These are phyloP conservation scores for Cyprinodon brontotheroides DNA, from an alignment of 2,113 vertebrate genomes.

Conservation along the genomic window DNA sequence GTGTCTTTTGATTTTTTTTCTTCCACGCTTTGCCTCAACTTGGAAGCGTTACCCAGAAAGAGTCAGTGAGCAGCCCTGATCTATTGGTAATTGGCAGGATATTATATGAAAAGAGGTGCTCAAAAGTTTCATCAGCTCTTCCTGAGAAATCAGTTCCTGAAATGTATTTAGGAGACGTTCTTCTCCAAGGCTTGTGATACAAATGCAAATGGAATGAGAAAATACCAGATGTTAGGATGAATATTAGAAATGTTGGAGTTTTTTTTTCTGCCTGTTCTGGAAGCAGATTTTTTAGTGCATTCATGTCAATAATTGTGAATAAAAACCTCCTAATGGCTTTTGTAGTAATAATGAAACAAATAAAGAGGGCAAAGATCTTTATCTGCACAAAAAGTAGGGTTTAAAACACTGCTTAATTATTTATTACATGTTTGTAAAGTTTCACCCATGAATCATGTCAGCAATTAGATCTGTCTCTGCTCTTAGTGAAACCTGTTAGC, in stretches of 20 bases:
- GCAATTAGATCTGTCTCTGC: conserved; percentile 13
- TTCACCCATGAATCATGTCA: conserved; percentile 5
- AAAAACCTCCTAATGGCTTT: neutral
- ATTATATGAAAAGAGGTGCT: conserved; percentile 40
- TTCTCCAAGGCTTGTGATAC: neutral
- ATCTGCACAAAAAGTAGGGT: neutral
- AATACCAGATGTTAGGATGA: neutral
- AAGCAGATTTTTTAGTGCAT: neutral
- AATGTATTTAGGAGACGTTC: conserved; percentile 10
- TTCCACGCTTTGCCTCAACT: neutral
- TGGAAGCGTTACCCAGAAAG: conserved; percentile 37
- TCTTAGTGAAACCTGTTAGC: conserved; percentile 12
- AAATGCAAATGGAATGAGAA: conserved; percentile 1
- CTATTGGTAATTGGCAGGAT: conserved; percentile 49
- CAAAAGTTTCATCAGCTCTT: conserved; percentile 19
- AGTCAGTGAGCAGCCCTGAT: conserved; percentile 44
- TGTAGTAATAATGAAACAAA: neutral
- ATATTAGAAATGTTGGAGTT: no score
- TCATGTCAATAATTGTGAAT: neutral
- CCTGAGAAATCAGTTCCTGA: conserved; percentile 24
- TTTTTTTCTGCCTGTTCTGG: neutral
- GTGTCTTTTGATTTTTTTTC: neutral
- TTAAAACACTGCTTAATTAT: neutral
- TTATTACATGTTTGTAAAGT: neutral
- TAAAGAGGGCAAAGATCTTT: neutral